Evolutionary conservation across 2,888 invertebrate genomes (phyloP).

Genomic region (Nymphalis urticae): DNA sequence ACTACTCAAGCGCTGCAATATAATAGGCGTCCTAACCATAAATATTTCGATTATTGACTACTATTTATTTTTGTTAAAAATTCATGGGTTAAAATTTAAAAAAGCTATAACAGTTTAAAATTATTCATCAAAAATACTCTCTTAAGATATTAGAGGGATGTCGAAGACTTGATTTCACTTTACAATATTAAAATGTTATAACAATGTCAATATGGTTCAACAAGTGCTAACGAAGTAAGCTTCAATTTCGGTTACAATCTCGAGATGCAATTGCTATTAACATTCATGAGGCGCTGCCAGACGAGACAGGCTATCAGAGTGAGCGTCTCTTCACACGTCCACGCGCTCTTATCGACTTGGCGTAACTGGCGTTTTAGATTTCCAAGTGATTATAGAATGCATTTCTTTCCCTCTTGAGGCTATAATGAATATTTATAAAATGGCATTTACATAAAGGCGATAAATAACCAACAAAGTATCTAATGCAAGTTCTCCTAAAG

Average conservation of each 20-base stretch:
- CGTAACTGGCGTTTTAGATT: conserved; percentile 19
- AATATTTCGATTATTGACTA: background rate
- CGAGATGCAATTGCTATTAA: conserved; percentile 35
- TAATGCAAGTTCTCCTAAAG: background rate
- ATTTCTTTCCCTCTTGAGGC: conserved; percentile 3
- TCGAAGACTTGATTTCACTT: background rate
- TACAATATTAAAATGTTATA: background rate
- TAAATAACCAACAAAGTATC: background rate
- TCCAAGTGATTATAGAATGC: conserved; percentile 3
- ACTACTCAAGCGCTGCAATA: background rate
- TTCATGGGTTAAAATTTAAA: background rate
- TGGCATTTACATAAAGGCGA: background rate
- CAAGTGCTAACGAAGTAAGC: conserved; percentile 14
- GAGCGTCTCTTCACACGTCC: conserved; percentile 30
- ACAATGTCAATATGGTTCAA: conserved; percentile 5
- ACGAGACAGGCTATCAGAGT: conserved; percentile 29
- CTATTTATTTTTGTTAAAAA: background rate
- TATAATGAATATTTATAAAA: background rate
- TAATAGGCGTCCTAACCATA: background rate
- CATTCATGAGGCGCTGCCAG: conserved; percentile 35
- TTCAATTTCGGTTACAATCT: conserved; percentile 34
- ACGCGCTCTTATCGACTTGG: conserved; percentile 24
- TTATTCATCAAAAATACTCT: too few relatives aligned
- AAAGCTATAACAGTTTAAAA: background rate
- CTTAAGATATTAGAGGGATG: background rate